Conservation (phyloP, 2,113 vertebrate genomes). For the Salvator merianae region DNA sequence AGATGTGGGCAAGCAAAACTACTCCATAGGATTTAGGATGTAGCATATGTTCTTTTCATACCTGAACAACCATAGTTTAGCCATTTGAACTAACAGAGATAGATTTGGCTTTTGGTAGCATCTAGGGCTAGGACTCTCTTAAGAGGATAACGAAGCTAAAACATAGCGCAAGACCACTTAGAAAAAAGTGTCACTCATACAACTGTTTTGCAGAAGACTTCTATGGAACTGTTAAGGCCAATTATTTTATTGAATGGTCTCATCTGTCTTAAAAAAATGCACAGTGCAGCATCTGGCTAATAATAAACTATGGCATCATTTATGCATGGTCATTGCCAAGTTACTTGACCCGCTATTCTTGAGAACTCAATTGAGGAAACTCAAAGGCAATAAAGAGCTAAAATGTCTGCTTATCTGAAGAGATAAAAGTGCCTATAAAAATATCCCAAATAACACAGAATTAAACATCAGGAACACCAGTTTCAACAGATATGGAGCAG, state of each 20-base stretch:
- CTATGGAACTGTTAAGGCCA: constrained; percentile 3
- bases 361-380: neutral
- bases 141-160: neutral
- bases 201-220: constrained; percentile 14
- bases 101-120: neutral
- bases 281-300: neutral
- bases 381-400: neutral
- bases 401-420: accelerated
- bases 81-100: accelerated
- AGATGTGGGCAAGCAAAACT: neutral
- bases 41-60: neutral
- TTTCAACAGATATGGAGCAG: neutral
- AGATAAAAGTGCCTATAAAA: neutral
- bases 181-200: neutral
- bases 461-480: neutral
- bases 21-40: neutral
- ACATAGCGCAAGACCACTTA: accelerated
- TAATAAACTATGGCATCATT: neutral
- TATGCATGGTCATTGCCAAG: neutral
- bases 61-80: neutral
- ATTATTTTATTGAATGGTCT: accelerated
- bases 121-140: constrained; percentile 1
- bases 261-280: neutral
- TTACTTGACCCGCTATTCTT: neutral
- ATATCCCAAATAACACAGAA: neutral